Conservation (phyloP, 2,888 invertebrate genomes). For the Anoncus sp. region DNA sequence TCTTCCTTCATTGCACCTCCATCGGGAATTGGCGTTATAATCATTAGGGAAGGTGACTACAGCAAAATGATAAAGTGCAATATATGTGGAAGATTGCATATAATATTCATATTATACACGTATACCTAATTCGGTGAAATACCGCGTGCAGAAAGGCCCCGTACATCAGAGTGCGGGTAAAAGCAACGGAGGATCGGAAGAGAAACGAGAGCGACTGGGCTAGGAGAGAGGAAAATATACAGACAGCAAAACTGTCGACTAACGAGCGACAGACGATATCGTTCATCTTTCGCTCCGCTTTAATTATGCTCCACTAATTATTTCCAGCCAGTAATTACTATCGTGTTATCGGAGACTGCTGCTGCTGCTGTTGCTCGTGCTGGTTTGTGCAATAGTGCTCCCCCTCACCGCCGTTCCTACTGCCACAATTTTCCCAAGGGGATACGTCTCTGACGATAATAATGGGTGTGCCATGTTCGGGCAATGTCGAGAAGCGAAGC, state of each 20-base stretch:
- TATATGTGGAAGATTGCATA: not conserved
- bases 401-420: slow-evolving; percentile 5
- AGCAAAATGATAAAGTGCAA: not conserved
- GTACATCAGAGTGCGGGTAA: not conserved
- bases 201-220: slow-evolving; percentile 32
- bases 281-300: slow-evolving; percentile 79
- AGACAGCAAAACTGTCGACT: slow-evolving; percentile 77
- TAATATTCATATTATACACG: slow-evolving; percentile 14
- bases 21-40: not conserved
- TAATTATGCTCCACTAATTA: slow-evolving; percentile 80
- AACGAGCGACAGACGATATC: slow-evolving; percentile 81
- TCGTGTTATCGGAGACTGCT: slow-evolving; percentile 78
- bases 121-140: slow-evolving; percentile 27
- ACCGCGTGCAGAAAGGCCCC: not conserved
- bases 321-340: slow-evolving; percentile 79
- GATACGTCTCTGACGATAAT: slow-evolving; percentile 76
- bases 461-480: slow-evolving; percentile 66
- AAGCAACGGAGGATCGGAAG: not conserved
- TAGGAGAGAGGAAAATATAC: slow-evolving; percentile 62
- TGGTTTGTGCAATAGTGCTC: slow-evolving; percentile 25
- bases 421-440: slow-evolving; percentile 70
- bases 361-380: slow-evolving; percentile 55
- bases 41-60: not conserved
- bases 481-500: slow-evolving; percentile 47
- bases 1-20: too few species aligned